Conservation (phyloP, 2,888 invertebrate species). For the Eupithecia dodoneata region DNA sequence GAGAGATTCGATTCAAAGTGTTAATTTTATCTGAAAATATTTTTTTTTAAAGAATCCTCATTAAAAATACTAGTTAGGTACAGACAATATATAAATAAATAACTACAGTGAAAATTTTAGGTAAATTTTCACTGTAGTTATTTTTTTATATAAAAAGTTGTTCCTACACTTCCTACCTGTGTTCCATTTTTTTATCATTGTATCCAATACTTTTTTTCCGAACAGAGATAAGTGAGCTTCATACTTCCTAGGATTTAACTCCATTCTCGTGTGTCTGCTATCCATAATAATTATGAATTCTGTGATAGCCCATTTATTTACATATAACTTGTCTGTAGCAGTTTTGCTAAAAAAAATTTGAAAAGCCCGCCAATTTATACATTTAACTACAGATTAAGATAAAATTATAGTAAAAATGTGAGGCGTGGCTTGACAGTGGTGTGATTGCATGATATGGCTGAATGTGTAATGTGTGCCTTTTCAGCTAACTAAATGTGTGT, state of each 20-base stretch:
- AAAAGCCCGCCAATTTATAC: slow-evolving; percentile 5
- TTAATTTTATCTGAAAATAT: slow-evolving; percentile 37
- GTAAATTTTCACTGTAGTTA: no score
- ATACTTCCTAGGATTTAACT: slow-evolving; percentile 48
- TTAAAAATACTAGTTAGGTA: background rate
- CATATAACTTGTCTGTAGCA: background rate
- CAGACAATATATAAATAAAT: background rate
- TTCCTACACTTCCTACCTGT: slow-evolving; percentile 54
- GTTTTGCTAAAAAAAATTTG: background rate
- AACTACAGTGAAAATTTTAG: background rate
- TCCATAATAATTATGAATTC: slow-evolving; percentile 9
- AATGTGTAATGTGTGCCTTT: background rate
- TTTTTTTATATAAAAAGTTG: background rate
- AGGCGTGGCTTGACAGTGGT: background rate
- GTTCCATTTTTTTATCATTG: slow-evolving; percentile 54
- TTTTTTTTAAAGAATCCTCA: background rate
- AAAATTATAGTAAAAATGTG: background rate
- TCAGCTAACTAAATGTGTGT: no score
- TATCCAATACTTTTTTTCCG: slow-evolving; percentile 64
- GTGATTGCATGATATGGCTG: background rate
- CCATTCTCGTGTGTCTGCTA: slow-evolving; percentile 17
- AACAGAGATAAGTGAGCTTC: slow-evolving; percentile 62
- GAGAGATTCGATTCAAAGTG: slow-evolving; percentile 1
- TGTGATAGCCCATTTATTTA: background rate
- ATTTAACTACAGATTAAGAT: background rate